Conservation (phyloP, 2,113 vertebrate species). For the Paralichthys olivaceus region DNA sequence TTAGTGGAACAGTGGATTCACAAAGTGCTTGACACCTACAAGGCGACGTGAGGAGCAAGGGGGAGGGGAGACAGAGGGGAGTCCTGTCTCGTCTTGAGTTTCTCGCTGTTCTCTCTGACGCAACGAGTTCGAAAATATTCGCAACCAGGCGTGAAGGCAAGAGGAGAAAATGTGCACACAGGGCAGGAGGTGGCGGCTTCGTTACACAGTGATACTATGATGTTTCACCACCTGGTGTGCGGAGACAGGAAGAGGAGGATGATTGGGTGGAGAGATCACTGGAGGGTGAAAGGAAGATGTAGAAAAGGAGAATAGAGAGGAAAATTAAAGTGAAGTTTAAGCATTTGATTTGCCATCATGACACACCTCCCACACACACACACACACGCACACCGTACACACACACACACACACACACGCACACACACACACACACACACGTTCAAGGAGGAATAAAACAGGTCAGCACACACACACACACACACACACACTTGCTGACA, state of each 20-base stretch:
- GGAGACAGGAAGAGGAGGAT: background rate
- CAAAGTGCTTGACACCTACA: slow-evolving; percentile 52
- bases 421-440: too few species aligned
- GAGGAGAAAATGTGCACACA: background rate
- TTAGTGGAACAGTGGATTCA: slow-evolving; percentile 46
- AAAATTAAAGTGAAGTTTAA: background rate
- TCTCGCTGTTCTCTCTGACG: slow-evolving; percentile 15
- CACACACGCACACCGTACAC: background rate
- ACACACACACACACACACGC: too few species aligned
- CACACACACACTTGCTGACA: background rate
- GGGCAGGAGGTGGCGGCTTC: background rate
- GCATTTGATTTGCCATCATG: background rate
- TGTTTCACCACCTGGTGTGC: slow-evolving; percentile 29
- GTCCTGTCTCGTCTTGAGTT: slow-evolving; percentile 30
- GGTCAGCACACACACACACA: background rate
- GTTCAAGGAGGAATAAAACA: too few species aligned
- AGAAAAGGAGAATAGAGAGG: background rate
- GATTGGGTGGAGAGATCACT: background rate
- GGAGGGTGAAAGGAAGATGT: background rate
- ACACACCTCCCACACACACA: background rate
- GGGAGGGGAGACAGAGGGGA: slow-evolving; percentile 10
- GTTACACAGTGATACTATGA: slow-evolving; percentile 1
- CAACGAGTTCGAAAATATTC: slow-evolving; percentile 24
- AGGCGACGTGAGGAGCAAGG: slow-evolving; percentile 24
- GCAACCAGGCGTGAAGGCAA: slow-evolving; percentile 36